phyloP scores from a whole-genome alignment of 2,888 invertebrate genomes.

The Drosophila emarginata region DNA sequence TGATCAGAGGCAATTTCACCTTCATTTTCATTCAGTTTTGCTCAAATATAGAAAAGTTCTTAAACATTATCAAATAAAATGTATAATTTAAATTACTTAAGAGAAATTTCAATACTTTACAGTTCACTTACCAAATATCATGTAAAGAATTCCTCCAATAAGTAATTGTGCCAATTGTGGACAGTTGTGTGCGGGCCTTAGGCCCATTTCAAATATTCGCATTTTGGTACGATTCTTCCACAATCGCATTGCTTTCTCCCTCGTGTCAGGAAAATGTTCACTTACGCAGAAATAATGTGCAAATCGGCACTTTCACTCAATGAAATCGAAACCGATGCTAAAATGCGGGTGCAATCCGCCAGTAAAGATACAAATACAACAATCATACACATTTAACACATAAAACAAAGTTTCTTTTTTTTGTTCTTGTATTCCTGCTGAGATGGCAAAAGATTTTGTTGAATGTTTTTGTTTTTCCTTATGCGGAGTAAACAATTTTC shows the following conservation, averaged over 20 bases:
- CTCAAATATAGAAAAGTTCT: too few relatives aligned
- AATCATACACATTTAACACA: conserved; percentile 68
- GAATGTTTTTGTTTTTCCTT: conserved; percentile 1
- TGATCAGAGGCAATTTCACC: too few relatives aligned
- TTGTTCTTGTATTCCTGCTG: conserved; percentile 22
- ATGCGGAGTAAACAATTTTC: conserved; percentile 41
- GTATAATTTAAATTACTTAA: too few relatives aligned
- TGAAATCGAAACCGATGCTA: conserved; percentile 29
- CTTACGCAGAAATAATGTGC: conserved; percentile 73
- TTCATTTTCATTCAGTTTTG: too few relatives aligned
- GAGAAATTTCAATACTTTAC: not conserved
- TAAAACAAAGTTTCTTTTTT: conserved; percentile 18
- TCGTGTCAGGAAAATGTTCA: conserved; percentile 58
- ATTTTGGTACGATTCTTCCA: conserved; percentile 72
- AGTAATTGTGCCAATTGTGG: conserved; percentile 65
- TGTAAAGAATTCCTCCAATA: conserved; percentile 66
- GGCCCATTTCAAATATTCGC: conserved; percentile 56
- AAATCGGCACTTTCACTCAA: conserved; percentile 65
- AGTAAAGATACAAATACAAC: conserved; percentile 47
- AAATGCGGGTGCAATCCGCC: conserved; percentile 13
- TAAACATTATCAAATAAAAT: too few relatives aligned
- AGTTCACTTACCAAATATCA: conserved; percentile 71
- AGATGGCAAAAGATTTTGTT: conserved; percentile 30
- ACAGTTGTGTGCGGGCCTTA: conserved; percentile 38
- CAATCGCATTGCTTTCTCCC: conserved; percentile 57